phyloP scores from a whole-genome alignment of 2,888 invertebrate genomes.

The Meliscaeva auricollis region DNA sequence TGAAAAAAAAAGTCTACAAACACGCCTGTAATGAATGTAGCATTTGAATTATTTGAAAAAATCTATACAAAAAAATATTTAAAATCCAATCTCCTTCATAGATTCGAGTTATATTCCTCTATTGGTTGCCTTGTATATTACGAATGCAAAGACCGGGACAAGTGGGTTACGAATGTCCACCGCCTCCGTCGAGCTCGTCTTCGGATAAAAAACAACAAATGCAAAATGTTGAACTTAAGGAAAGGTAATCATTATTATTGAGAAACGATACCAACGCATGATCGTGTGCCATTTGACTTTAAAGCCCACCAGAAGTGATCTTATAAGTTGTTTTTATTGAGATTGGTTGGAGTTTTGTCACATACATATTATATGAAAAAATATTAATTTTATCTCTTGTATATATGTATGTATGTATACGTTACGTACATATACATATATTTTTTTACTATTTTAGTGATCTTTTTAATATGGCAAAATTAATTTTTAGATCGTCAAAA shows the following conservation, averaged over 20 bases:
- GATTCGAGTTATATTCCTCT: conserved; percentile 96
- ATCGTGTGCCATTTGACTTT: conserved; percentile 36
- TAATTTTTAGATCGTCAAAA: conserved; percentile 90
- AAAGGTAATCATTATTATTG: conserved; percentile 84
- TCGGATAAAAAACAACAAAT: conserved; percentile 86
- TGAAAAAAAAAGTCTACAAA: conserved; percentile 65
- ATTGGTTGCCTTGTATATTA: conserved; percentile 98
- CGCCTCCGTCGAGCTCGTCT: conserved; percentile 87
- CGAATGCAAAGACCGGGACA: conserved; percentile 94
- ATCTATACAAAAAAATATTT: conserved; percentile 37
- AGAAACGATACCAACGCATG: conserved; percentile 18
- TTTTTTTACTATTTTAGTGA: background rate
- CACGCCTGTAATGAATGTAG: conserved; percentile 67
- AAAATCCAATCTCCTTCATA: conserved; percentile 82
- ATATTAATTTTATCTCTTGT: conserved; percentile 14
- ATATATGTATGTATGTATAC: background rate
- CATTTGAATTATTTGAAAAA: conserved; percentile 33
- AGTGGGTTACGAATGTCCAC: conserved; percentile 84
- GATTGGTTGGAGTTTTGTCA: conserved; percentile 37
- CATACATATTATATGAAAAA: background rate
- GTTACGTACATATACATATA: too few species aligned
- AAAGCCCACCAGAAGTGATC: conserved; percentile 24
- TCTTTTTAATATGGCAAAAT: conserved; percentile 28
- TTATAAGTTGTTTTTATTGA: conserved; percentile 31
- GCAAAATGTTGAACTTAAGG: conserved; percentile 94